These are phyloP conservation scores for Sarcophaga caerulescens DNA, from an alignment of 2,888 invertebrate species.

Conservation along the genomic window DNA sequence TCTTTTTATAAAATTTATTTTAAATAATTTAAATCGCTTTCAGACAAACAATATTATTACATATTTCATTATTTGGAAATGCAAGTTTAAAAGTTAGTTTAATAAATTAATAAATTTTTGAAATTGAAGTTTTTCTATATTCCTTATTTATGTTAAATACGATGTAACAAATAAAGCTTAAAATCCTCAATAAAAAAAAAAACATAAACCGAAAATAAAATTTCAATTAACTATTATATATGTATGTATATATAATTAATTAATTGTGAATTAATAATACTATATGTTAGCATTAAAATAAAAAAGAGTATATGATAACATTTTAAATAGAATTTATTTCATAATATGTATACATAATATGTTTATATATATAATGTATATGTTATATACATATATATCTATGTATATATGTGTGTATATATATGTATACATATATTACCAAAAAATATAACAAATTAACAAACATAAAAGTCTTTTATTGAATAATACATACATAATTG, in stretches of 20 bases:
- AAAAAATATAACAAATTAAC: constrained; percentile 26
- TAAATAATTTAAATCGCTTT: too few species aligned
- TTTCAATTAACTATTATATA: constrained; percentile 26
- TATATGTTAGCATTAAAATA: constrained; percentile 48
- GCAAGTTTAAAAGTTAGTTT: too few species aligned
- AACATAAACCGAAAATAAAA: constrained; percentile 11
- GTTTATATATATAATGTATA: background rate
- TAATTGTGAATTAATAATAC: constrained; percentile 46
- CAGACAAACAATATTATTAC: too few species aligned
- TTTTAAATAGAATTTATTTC: constrained; percentile 51
- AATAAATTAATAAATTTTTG: constrained; percentile 8
- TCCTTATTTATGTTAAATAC: background rate
- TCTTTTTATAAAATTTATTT: too few species aligned
- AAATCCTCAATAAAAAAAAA: constrained; percentile 34
- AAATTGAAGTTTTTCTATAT: constrained; percentile 4
- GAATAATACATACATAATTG: too few species aligned
- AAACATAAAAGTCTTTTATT: too few species aligned
- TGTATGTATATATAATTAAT: background rate
- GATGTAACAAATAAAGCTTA: constrained; percentile 3
- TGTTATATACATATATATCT: background rate
- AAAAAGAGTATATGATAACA: constrained; percentile 26
- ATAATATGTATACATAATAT: constrained; percentile 30
- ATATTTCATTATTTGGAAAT: too few species aligned
- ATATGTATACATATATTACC: background rate
- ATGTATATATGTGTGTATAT: background rate